A percentile compares a stretch with the other conserved stretches of the same genome.
phyloP scores from a whole-genome alignment of 2,113 vertebrate genomes.

The Microtus pennsylvanicus region DNA sequence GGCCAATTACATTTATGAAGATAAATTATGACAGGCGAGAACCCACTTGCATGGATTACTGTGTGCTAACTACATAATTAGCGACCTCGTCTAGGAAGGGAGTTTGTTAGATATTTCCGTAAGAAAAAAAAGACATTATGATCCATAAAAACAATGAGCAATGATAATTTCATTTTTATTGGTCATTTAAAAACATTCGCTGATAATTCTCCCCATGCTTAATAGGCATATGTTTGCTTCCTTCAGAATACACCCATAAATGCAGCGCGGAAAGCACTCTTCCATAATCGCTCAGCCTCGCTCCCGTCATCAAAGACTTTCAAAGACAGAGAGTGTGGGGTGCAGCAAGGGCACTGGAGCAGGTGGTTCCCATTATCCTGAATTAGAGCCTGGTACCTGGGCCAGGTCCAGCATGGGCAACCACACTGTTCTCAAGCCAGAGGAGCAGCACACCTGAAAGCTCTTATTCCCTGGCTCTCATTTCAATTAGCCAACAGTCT shows the following conservation, averaged over 20 bases:
- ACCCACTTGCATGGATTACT: slow-evolving; percentile 57
- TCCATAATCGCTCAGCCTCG: background rate
- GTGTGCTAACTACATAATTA: slow-evolving; percentile 74
- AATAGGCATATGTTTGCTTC: slow-evolving; percentile 74
- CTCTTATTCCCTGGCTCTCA: background rate
- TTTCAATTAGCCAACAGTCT: slow-evolving; percentile 17
- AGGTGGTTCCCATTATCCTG: background rate
- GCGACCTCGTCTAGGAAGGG: slow-evolving; percentile 31
- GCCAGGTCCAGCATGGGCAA: background rate
- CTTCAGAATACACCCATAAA: slow-evolving; percentile 68
- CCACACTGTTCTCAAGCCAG: background rate
- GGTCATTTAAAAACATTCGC: slow-evolving; percentile 80
- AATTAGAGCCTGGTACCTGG: background rate
- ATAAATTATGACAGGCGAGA: slow-evolving; percentile 63
- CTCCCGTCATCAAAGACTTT: slow-evolving; percentile 47
- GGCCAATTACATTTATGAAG: slow-evolving; percentile 78
- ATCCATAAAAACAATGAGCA: slow-evolving; percentile 80
- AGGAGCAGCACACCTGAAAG: background rate
- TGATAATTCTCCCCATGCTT: slow-evolving; percentile 73
- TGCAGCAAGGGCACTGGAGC: background rate
- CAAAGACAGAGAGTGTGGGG: background rate
- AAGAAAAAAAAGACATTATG: slow-evolving; percentile 69
- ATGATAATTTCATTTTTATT: slow-evolving; percentile 83
- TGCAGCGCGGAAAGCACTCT: background rate
- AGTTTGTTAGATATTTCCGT: slow-evolving; percentile 70